Evolutionary conservation across 2,888 invertebrate species (phyloP).

Genomic region (Deilephila porcellus): DNA sequence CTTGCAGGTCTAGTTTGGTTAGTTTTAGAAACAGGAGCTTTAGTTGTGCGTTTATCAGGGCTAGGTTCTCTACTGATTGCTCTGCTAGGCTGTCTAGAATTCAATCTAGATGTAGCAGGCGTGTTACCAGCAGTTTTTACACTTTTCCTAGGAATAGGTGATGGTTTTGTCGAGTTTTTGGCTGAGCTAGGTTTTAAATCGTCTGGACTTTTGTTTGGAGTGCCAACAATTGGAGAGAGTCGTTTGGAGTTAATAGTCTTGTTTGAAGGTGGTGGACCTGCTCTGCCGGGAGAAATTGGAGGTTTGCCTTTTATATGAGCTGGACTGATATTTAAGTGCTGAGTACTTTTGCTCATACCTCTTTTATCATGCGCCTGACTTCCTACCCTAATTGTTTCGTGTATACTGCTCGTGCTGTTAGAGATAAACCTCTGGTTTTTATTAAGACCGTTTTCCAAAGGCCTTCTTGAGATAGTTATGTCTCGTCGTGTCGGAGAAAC

Average conservation of each 20-base stretch:
- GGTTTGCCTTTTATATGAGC: slow-evolving; percentile 77
- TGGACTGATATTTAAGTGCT: slow-evolving; percentile 69
- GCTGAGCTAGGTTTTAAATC: slow-evolving; percentile 68
- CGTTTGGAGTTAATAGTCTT: slow-evolving; percentile 76
- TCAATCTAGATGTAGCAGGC: slow-evolving; percentile 73
- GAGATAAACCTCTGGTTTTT: slow-evolving; percentile 75
- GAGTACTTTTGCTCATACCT: slow-evolving; percentile 72
- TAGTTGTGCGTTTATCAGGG: slow-evolving; percentile 69
- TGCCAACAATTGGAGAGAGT: slow-evolving; percentile 80
- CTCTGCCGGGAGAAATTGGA: slow-evolving; percentile 77
- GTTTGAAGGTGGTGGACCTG: slow-evolving; percentile 79
- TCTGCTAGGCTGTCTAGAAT: slow-evolving; percentile 76
- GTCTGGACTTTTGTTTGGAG: slow-evolving; percentile 80
- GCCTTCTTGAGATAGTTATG: slow-evolving; percentile 53
- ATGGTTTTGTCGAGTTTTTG: slow-evolving; percentile 63
- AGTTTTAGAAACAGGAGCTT: slow-evolving; percentile 53
- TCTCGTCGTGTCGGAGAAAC: slow-evolving; percentile 72
- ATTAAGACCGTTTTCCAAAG: slow-evolving; percentile 60
- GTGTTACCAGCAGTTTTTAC: slow-evolving; percentile 69
- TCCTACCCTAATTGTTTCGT: slow-evolving; percentile 75
- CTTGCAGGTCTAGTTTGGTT: slow-evolving; percentile 58
- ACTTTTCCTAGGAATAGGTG: slow-evolving; percentile 60
- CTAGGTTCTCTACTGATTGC: slow-evolving; percentile 72
- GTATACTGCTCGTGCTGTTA: slow-evolving; percentile 79
- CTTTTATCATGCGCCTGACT: slow-evolving; percentile 74